These are phyloP conservation scores for Holothuria scabra DNA, from an alignment of 53 echinoderm and acorn worm species.

Conservation along the genomic window DNA sequence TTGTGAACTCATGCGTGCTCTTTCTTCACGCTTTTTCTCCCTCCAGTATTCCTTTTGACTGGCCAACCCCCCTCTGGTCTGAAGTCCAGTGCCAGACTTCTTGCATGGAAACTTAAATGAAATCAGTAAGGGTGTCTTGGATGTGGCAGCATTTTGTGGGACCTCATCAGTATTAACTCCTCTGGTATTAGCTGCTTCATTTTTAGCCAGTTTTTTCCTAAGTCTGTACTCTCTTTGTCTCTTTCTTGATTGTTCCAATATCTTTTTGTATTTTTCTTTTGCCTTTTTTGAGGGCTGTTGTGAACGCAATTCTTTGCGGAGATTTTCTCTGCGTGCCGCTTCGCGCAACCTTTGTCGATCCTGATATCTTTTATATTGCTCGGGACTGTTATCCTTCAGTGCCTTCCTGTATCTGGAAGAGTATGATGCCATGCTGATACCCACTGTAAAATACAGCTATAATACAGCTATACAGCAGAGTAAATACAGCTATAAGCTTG, in stretches of 20 bases:
- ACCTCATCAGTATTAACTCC: background rate
- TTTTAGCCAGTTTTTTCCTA: conserved; percentile 4
- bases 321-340: conserved; percentile 4
- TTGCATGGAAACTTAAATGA: conserved; percentile 19
- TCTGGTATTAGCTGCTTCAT: background rate
- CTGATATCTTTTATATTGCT: background rate
- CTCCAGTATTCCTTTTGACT: conserved; percentile 14
- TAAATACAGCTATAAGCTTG: background rate
- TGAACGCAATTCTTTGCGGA: conserved; percentile 9
- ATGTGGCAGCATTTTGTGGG: background rate
- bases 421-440: conserved; percentile 13
- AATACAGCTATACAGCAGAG: too few species aligned
- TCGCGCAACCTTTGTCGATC: background rate
- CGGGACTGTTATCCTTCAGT: conserved; percentile 1
- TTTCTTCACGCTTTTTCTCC: conserved; percentile 26
- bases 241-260: conserved; percentile 21
- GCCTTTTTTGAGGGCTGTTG: conserved; percentile 4
- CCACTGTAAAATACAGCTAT: background rate
- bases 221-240: conserved; percentile 29
- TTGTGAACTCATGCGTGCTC: conserved; percentile 21
- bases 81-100: background rate
- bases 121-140: background rate
- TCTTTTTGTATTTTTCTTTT: background rate
- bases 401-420: conserved; percentile 5
- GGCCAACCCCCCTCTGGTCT: background rate